These are phyloP conservation scores for Nomada ferruginata DNA, from an alignment of 2,888 invertebrate genomes.

Conservation along the genomic window DNA sequence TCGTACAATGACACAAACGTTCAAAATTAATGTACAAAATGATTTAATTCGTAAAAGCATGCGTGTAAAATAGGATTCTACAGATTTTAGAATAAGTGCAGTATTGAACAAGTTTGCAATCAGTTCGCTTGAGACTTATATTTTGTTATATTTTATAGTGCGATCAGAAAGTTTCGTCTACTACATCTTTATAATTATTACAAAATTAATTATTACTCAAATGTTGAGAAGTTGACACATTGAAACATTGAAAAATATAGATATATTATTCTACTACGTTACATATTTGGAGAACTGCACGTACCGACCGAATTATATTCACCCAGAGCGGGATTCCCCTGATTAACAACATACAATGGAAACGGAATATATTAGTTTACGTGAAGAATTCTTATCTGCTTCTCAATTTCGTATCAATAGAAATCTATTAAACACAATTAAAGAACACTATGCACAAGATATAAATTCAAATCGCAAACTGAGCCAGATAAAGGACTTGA, in stretches of 20 bases:
- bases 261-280: too few species aligned
- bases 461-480: constrained; percentile 73
- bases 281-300: too few species aligned
- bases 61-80: too few species aligned
- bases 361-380: constrained; percentile 24
- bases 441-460: constrained; percentile 62
- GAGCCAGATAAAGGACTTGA: constrained; percentile 70
- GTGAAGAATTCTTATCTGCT: constrained; percentile 45
- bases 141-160: not conserved
- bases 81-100: not conserved
- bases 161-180: not conserved
- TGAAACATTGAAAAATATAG: too few species aligned
- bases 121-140: not conserved
- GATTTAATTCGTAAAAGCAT: not conserved
- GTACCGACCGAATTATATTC: too few species aligned
- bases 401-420: constrained; percentile 15
- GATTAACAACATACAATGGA: not conserved
- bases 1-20: too few species aligned
- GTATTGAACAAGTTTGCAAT: constrained; percentile 3
- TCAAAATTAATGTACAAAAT: not conserved
- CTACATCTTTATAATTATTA: not conserved
- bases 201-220: not conserved
- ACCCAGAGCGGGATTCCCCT: constrained; percentile 33
- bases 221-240: not conserved
- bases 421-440: constrained; percentile 58